Evolutionary conservation across 2,888 invertebrate species (phyloP).

Genomic region (Phytoseiulus persimilis): DNA sequence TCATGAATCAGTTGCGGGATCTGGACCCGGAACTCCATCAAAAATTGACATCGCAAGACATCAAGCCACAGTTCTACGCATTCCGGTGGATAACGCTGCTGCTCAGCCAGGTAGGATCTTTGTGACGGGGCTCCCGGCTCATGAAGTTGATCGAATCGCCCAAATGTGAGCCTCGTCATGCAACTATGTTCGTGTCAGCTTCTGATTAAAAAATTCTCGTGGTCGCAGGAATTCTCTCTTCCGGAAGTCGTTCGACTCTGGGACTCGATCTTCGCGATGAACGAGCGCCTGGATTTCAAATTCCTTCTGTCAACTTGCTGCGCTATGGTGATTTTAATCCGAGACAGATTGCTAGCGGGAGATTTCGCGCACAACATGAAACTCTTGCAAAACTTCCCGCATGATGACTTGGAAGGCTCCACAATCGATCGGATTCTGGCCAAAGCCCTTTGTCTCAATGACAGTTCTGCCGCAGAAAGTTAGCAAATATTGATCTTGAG

Average conservation of each 20-base stretch:
- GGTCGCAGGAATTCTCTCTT: slow-evolving; percentile 42
- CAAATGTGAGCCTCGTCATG: too few species aligned
- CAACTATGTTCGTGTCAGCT: too few species aligned
- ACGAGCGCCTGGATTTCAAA: slow-evolving; percentile 64
- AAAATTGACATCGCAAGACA: slow-evolving; percentile 68
- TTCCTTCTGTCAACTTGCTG: slow-evolving; percentile 86
- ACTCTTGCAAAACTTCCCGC: slow-evolving; percentile 60
- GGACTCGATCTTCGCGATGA: slow-evolving; percentile 90
- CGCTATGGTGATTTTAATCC: slow-evolving; percentile 85
- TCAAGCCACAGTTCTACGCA: slow-evolving; percentile 91
- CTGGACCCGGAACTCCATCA: slow-evolving; percentile 70
- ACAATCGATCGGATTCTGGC: background rate
- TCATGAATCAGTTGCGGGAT: slow-evolving; percentile 66
- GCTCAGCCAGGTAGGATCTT: slow-evolving; percentile 67
- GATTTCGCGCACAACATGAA: slow-evolving; percentile 93
- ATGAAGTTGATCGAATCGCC: slow-evolving; percentile 46
- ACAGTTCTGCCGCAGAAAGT: background rate
- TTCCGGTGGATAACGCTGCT: slow-evolving; percentile 93
- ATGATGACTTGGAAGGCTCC: slow-evolving; percentile 13
- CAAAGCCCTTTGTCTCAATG: slow-evolving; percentile 24
- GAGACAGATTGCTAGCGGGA: slow-evolving; percentile 69
- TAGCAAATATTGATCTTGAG: background rate
- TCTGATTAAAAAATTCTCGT: background rate
- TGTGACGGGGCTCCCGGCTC: slow-evolving; percentile 74
- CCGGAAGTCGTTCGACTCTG: slow-evolving; percentile 86